Evolutionary conservation across 2,113 vertebrate species (phyloP).

Genomic region (Rhinichthys klamathensis): DNA sequence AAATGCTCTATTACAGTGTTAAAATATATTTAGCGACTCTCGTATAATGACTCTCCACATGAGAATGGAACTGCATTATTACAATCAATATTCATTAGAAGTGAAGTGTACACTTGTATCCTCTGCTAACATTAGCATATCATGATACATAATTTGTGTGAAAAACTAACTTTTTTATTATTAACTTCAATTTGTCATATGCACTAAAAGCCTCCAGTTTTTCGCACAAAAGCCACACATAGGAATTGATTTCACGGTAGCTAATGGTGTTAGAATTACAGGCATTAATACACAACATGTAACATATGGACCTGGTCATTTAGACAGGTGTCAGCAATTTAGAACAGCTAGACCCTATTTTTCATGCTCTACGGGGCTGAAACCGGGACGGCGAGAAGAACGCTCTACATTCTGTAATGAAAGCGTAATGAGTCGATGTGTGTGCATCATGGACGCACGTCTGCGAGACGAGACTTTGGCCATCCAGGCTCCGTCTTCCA

Average conservation of each 20-base stretch:
- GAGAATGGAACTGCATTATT: conserved; percentile 7
- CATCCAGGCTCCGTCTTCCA: conserved; percentile 1
- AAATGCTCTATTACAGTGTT: background rate
- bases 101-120: background rate
- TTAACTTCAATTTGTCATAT: conserved; percentile 13
- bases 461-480: background rate
- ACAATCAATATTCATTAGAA: conserved; percentile 18
- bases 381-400: conserved; percentile 11
- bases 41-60: conserved; percentile 16
- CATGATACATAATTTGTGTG: conserved; percentile 23
- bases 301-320: conserved; percentile 52
- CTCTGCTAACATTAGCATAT: conserved; percentile 20
- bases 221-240: conserved; percentile 26
- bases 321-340: conserved; percentile 53
- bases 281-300: conserved; percentile 23
- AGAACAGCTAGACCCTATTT: conserved; percentile 29
- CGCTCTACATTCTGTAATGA: conserved; percentile 45
- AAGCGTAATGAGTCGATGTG: conserved; percentile 16
- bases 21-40: background rate
- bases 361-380: conserved; percentile 36
- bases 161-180: conserved; percentile 3
- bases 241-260: conserved; percentile 7
- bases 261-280: conserved; percentile 48
- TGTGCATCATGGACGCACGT: background rate
- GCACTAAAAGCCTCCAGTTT: background rate